phyloP scores from a whole-genome alignment of 2,113 vertebrate species.

The Tautogolabrus adspersus region DNA sequence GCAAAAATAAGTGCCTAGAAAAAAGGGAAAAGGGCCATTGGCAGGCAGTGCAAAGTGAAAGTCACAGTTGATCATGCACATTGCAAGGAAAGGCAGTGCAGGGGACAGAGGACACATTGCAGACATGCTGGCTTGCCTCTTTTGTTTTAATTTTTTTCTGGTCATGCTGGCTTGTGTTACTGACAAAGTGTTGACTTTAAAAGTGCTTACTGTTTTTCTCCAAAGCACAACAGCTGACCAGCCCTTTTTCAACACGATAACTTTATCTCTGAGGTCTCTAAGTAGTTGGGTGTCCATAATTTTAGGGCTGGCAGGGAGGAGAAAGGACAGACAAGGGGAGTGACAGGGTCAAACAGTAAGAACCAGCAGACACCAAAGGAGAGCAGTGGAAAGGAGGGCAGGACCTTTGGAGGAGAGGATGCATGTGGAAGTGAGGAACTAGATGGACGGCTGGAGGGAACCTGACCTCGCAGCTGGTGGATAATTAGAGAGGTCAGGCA shows the following conservation, averaged over 20 bases:
- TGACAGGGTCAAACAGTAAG: constrained; percentile 20
- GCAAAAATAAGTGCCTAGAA: constrained; percentile 11
- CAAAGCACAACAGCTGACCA: constrained; percentile 13
- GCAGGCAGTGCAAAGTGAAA: constrained; percentile 20
- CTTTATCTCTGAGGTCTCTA: neutral
- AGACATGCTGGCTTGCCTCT: constrained; percentile 47
- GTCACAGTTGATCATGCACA: constrained; percentile 61
- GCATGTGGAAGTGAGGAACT: neutral
- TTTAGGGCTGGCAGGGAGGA: constrained; percentile 3
- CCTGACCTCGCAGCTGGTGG: constrained; percentile 33
- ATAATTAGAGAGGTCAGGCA: constrained; percentile 60
- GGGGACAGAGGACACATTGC: constrained; percentile 35
- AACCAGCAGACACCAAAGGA: constrained; percentile 8
- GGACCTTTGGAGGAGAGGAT: constrained; percentile 26
- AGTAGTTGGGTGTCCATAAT: neutral
- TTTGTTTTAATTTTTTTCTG: constrained; percentile 27
- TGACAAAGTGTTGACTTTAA: constrained; percentile 9
- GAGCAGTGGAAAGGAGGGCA: constrained; percentile 13
- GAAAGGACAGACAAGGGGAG: constrained; percentile 3
- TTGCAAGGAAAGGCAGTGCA: constrained; percentile 38
- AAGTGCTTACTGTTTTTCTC: neutral
- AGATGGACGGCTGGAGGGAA: constrained; percentile 12
- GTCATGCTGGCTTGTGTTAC: constrained; percentile 15
- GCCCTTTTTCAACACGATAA: neutral
- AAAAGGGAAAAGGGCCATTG: constrained; percentile 13